Conservation (phyloP, 2,797 vertebrate genomes). For the Falco naumanni region DNA sequence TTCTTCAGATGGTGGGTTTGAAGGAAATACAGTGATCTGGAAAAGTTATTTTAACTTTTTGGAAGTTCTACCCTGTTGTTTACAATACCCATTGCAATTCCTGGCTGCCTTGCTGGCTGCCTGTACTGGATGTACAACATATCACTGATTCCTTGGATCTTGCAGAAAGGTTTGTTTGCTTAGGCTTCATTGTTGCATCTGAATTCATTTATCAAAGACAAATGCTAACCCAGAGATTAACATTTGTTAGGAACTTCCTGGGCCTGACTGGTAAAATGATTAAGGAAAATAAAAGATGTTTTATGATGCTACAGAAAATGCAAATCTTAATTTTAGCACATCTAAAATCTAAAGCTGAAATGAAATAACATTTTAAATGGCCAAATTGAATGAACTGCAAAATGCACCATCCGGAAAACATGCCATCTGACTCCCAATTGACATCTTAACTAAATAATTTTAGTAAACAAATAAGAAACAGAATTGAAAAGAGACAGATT, state of each 20-base stretch:
- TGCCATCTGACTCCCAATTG: slow-evolving; percentile 30
- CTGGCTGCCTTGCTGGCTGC: not conserved
- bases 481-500: slow-evolving; percentile 33
- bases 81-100: not conserved
- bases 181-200: not conserved
- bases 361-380: slow-evolving; percentile 33
- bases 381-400: slow-evolving; percentile 38
- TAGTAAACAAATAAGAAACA: slow-evolving; percentile 45
- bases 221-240: slow-evolving; percentile 9
- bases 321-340: slow-evolving; percentile 29
- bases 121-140: not conserved
- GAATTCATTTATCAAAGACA: slow-evolving; percentile 7
- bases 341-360: slow-evolving; percentile 33
- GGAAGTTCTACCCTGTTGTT: not conserved
- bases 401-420: slow-evolving; percentile 10
- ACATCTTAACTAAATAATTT: slow-evolving; percentile 57
- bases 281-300: not conserved
- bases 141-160: not conserved
- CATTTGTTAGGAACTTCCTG: slow-evolving; percentile 23
- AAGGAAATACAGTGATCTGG: not conserved
- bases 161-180: not conserved
- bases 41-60: not conserved
- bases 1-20: not conserved
- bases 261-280: slow-evolving; percentile 9
- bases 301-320: slow-evolving; percentile 22